Percentiles rank a stretch among this genome's conserved stretches.
Evolutionary conservation across 1,140 invertebrate species (phyloP).

Genomic region (Saccostrea echinata): DNA sequence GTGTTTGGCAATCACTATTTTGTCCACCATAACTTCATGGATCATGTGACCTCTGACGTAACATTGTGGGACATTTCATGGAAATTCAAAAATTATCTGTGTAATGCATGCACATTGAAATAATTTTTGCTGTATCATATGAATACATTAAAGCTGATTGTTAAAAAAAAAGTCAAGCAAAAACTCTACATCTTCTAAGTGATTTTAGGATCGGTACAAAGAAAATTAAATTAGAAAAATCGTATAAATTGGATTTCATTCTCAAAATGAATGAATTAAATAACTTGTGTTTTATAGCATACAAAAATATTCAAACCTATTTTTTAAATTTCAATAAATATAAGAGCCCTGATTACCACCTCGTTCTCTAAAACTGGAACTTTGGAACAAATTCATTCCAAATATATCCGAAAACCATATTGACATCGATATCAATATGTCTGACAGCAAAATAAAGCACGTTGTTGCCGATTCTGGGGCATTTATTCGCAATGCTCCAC

Average conservation of each 20-base stretch:
- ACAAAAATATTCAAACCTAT: not conserved
- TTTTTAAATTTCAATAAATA: too few relatives aligned
- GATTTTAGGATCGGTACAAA: not conserved
- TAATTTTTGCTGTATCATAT: not conserved
- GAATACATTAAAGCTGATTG: not conserved
- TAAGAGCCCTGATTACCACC: too few relatives aligned
- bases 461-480: slow-evolving; percentile 82
- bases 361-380: not conserved
- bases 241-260: not conserved
- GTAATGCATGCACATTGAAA: not conserved
- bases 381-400: not conserved
- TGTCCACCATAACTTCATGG: slow-evolving; percentile 69
- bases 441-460: slow-evolving; percentile 74
- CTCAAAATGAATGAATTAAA: not conserved
- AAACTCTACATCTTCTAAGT: not conserved
- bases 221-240: not conserved
- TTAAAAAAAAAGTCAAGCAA: not conserved
- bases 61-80: slow-evolving; percentile 8
- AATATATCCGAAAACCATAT: not conserved
- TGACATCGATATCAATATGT: slow-evolving; percentile 2
- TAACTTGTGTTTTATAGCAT: too few relatives aligned
- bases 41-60: slow-evolving; percentile 73
- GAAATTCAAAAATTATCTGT: not conserved
- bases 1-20: slow-evolving; percentile 53
- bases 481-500: slow-evolving; percentile 80